Base-by-base conservation (phyloP, 2,113 vertebrate genomes). In the Telmatochromis brachygnathus region DNA sequence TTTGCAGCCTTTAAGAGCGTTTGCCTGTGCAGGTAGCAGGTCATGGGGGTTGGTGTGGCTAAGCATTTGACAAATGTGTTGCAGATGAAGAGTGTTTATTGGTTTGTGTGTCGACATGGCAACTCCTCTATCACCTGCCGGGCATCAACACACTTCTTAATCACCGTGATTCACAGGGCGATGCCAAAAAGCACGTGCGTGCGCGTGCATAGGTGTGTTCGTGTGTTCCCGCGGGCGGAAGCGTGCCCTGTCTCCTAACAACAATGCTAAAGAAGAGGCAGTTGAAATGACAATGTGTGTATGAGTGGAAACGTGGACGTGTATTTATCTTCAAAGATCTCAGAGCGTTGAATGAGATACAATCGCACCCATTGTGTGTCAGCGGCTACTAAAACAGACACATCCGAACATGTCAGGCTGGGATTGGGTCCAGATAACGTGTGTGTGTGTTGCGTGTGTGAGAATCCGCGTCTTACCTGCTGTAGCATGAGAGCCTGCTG, bases 401-500 rank as follows among this genome's bases (percentile, higher is more conserved):
- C 77, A 93, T 91, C 87, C 45, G 51, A 87, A 92, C 95, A 91
- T 55, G 91, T 73, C n/a, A 19, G 37, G 14, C 85, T 86, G 88
- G 92, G 89, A 91, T 56, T 6, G 15, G 7, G 79, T 91, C 83
- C 90, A 91, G 83, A 30, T 28, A 49, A 35, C 9, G n/a, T 82
- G 37, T 80, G 79, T 62, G 37, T 23, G 62, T 21, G 11, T 70
- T 81, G 79, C 68, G 42, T 49, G 45, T 19, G 42, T 12, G 23
- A 30, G 23, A 77, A 77, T 77, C 15, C 6, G 2, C 3, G 65
- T 73, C 49, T 93, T 93, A 99, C 99, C 98, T 99, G 99, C 92
- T 99, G 98, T 85, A 99, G 97, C 98, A 99, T 99, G 87, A 99
- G 97, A 0, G 98, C 98, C 91, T 99, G 99, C 84, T 99, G 98